Evolutionary conservation across 2,888 invertebrate genomes (phyloP).

Genomic region (Apamea anceps): DNA sequence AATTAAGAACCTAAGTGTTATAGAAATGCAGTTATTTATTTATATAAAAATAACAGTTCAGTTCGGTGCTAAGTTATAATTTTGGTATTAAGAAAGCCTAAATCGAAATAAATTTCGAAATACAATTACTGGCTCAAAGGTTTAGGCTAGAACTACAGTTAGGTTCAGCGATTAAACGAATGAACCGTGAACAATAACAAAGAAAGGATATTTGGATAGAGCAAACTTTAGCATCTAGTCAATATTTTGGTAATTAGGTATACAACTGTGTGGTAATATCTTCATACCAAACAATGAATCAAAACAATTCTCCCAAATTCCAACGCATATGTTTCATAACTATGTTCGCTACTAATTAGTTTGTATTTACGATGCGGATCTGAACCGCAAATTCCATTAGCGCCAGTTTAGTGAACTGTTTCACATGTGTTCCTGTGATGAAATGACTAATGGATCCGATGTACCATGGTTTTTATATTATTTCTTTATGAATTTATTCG

Average conservation of each 20-base stretch:
- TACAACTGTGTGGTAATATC: background rate
- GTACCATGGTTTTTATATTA: background rate
- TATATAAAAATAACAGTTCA: too few species aligned
- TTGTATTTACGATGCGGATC: slow-evolving; percentile 36
- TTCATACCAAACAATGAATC: slow-evolving; percentile 1
- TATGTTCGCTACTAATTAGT: slow-evolving; percentile 46
- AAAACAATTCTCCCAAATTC: slow-evolving; percentile 15
- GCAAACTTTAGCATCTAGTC: background rate
- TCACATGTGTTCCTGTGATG: slow-evolving; percentile 32
- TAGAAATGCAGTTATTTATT: too few species aligned
- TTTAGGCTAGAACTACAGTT: too few species aligned
- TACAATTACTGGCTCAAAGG: too few species aligned
- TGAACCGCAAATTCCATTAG: slow-evolving; percentile 52
- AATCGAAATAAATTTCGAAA: too few species aligned
- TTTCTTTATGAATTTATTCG: background rate
- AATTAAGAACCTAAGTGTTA: too few species aligned
- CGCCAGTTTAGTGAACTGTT: slow-evolving; percentile 40
- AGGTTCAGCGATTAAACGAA: background rate
- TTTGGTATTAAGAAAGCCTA: too few species aligned
- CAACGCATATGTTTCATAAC: slow-evolving; percentile 16
- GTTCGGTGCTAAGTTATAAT: too few species aligned
- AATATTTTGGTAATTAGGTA: background rate
- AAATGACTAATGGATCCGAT: slow-evolving; percentile 48
- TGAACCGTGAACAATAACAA: background rate
- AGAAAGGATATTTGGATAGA: background rate